These are phyloP conservation scores for Saccostrea glomerata DNA, from an alignment of 1,140 invertebrate genomes.

Conservation along the genomic window DNA sequence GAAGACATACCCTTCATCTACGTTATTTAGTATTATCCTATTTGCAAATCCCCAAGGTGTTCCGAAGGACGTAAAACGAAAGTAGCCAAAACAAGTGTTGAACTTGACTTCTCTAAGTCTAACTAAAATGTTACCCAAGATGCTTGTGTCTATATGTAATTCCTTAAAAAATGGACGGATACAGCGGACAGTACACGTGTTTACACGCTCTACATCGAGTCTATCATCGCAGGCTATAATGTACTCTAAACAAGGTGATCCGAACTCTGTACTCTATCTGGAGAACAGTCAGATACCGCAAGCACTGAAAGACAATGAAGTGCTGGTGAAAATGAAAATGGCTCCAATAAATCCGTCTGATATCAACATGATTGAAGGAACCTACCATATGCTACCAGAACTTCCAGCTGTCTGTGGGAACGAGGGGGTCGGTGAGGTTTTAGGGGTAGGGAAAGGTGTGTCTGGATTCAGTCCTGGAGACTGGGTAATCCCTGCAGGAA, in stretches of 20 bases:
- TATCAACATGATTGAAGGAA: slow-evolving; percentile 98
- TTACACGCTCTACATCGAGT: background rate
- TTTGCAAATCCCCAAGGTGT: background rate
- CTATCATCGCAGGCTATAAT: slow-evolving; percentile 49
- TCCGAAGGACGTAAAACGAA: background rate
- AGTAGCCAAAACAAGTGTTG: background rate
- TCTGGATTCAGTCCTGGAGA: slow-evolving; percentile 86
- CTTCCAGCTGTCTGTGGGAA: slow-evolving; percentile 92
- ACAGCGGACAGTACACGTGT: background rate
- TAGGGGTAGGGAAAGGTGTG: slow-evolving; percentile 83
- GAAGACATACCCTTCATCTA: background rate
- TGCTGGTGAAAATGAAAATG: slow-evolving; percentile 92
- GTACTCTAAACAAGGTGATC: slow-evolving; percentile 67
- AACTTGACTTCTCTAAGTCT: no score
- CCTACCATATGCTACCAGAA: slow-evolving; percentile 92
- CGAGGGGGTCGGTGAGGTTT: slow-evolving; percentile 94
- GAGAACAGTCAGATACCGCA: slow-evolving; percentile 49
- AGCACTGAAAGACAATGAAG: slow-evolving; percentile 65
- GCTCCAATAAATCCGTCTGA: slow-evolving; percentile 98
- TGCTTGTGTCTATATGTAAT: background rate
- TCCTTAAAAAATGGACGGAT: background rate
- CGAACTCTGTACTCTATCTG: slow-evolving; percentile 64
- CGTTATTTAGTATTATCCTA: background rate
- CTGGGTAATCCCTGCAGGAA: slow-evolving; percentile 87
- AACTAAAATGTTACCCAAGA: background rate